Evolutionary conservation across 2,888 invertebrate genomes (phyloP), one percentile per base, ranked within the genome.

Genomic region (Alloplasta piceator): DNA sequence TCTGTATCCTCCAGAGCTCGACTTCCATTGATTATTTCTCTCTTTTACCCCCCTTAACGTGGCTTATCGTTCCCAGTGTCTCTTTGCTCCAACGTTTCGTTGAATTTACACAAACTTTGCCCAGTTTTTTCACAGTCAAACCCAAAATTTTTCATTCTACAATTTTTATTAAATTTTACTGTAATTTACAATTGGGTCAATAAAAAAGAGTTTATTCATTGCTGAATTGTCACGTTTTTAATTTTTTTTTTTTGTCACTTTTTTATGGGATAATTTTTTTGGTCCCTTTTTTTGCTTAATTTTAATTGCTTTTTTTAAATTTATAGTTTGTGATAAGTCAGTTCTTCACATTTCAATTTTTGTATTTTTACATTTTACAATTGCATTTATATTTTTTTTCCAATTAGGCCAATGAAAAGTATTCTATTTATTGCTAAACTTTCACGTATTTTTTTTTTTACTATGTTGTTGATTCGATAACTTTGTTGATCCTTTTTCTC

Each of bases 21-120:
- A 36, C 67, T 16, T 67, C 12, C 26, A 67, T 67, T 67, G 61
- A 61, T 61, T 61, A 61, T 61, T 61, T 38, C 43, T 43, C n/a
- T n/a, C 16, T 6, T 61, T 10, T 7, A 9, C 9, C 41, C 16
- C 61, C 6, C 12, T 14, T 1, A 9, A 12, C 50, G 6, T 6
- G 46, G 50, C 14, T 50, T 50, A 50, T 14, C 50, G 50, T 50
- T 50, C 6, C 14, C 14, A 1, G 6, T 14, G 50, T 50, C n/a
- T 50, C 14, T 50, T 50, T 14, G n/a, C 50, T 12, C 12, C 12
- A n/a, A n/a, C n/a, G n/a, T n/a, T 6, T 14, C 14, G 50, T 50
- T 12, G n/a, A 50, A 50, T 50, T 50, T 50, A 14, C n/a, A n/a
- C 10, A 50, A 50, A 50, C 12, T 50, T 50, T 50, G 14, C n/a